Base-by-base conservation (phyloP, 1,140 invertebrate species). In the Palaemon carinicauda region DNA sequence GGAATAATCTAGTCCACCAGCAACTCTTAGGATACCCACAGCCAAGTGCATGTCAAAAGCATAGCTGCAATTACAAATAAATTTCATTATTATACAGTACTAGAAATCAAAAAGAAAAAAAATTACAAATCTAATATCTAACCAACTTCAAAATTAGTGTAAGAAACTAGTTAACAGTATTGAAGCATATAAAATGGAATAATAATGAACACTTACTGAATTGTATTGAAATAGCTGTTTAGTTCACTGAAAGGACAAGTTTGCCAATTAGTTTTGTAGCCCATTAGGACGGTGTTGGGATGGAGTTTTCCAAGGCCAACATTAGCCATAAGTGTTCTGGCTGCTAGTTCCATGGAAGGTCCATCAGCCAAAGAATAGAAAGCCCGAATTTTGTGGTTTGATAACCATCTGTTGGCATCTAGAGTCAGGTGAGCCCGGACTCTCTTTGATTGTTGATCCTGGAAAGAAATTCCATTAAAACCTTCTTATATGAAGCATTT, bases 231-330 rank as follows among this genome's bases (percentile, higher is more conserved):
- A 86, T 93, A 93, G 69, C 92, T 91, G 5, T 90, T 56, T 9
- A 93, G 74, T 60, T 91, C 91, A n/a, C 91, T 88, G 33, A 80
- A 87, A 12, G 90, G 83, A 51, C 90, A 89, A 15, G 89, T 89
- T 31, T 90, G 89, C 93, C 93, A 93, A 74, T 92, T 90, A 27
- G 80, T 85, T 85, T 92, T 93, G 86, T 91, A 93, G 27, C 93
- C 93, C 94, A 98, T 94, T 87, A 98, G 91, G 3, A 98, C 91
- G 87, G 98, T 96, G 90, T 98, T 98, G 0, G 97, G 97, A 89
- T 94, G 94, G 83, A 98, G 92, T 92, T 98, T 98, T 1, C 97
- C 97, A 75, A 98, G 93, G 14, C 97, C 97, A 31, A 92, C 10
- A 96, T 92, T 15, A 94, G 95, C 85, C 93, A 94, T 29, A 94